phyloP scores from a whole-genome alignment of 2,113 vertebrate genomes.

The Tauraco erythrolophus region DNA sequence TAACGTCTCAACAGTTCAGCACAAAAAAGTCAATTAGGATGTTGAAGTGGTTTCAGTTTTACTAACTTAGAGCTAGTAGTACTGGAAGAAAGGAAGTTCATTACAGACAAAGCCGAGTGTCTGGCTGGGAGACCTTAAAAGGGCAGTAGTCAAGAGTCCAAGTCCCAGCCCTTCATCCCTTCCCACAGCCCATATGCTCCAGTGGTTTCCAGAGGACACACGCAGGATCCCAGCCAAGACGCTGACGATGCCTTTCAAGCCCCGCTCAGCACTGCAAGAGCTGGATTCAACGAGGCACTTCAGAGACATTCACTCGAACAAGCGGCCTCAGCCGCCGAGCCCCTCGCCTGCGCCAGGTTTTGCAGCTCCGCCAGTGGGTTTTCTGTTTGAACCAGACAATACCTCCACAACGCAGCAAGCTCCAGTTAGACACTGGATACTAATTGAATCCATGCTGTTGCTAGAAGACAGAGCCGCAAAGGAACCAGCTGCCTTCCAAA shows the following conservation, averaged over 20 bases:
- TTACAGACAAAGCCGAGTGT: background rate
- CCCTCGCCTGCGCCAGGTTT: accelerated
- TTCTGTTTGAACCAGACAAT: background rate
- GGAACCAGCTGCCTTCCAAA: background rate
- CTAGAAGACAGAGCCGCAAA: background rate
- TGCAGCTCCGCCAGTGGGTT: background rate
- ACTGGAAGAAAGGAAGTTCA: constrained; percentile 7
- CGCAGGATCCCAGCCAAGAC: accelerated
- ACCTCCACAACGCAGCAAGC: background rate
- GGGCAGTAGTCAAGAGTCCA: background rate
- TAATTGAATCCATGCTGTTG: background rate
- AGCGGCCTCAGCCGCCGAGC: background rate
- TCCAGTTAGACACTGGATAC: background rate
- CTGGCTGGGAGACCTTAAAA: background rate
- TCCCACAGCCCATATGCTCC: background rate
- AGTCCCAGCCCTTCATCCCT: background rate
- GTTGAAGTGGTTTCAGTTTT: background rate
- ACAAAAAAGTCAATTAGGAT: background rate
- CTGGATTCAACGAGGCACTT: background rate
- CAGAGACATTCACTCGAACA: background rate
- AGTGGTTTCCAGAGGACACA: background rate
- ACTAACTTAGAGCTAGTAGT: background rate
- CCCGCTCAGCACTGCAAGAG: accelerated
- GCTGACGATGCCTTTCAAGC: background rate
- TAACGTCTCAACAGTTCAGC: background rate